Evolutionary conservation across 1,140 invertebrate species (phyloP), one percentile per base, ranked within the genome.

Genomic region (Trinorchestia longiramus): DNA sequence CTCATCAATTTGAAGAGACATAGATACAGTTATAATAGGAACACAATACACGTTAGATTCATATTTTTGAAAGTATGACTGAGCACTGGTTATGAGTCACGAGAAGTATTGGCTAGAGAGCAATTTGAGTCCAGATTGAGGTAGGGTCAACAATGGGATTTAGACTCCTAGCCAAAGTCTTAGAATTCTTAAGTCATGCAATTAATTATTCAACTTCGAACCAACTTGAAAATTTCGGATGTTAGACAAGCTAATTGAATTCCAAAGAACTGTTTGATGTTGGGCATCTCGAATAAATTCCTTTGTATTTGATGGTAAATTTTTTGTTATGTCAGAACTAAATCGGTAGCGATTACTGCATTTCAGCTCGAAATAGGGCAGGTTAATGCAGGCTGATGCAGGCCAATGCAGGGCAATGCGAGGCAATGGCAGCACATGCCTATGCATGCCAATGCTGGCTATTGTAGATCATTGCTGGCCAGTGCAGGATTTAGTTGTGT

Each of bases 161-260:
- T 77, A 28, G 28, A 28, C 62, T 77, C 3, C 28, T 36, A 77
- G 36, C 15, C 11, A 11, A 36, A 15, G 28, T 28, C 62, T 77
- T 77, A 42, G 43, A 90, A 90, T 43, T 90, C 43, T 90, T 42
- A 4, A 15, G 88, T 41, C 41, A 42, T 43, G 88, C n/a, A 90
- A 90, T 43, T 90, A 43, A 43, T 42, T 36, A 90, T 90, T 90
- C 88, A 90, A 90, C 42, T 90, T 90, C 42, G 88, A 41, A 28
- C 1, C n/a, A 41, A 15, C 88, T 42, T 90, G n/a, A 90, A 90
- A 90, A 6, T 90, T 41, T 11, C 88, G 43, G 62, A 42, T 42
- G 88, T 90, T 42, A 42, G 43, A 43, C 88, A 42, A 41, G 43
- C n/a, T 90, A 90, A 90, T 90, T 41, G 88, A 90, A 90, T 90